Evolutionary conservation across 1,140 invertebrate genomes (phyloP).

Genomic region (Bombus waltoni): DNA sequence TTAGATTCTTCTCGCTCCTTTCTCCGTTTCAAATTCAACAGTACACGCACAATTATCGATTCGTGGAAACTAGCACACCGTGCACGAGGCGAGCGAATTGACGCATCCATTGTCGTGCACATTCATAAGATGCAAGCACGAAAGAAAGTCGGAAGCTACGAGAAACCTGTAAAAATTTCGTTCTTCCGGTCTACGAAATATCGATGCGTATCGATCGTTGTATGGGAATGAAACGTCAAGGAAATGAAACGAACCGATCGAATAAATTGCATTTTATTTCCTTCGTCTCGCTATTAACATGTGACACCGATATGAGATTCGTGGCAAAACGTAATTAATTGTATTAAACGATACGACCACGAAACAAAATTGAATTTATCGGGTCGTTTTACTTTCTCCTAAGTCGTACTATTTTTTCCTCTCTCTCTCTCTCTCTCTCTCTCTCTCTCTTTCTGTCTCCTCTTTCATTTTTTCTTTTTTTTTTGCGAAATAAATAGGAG

Average conservation of each 20-base stretch:
- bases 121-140: neutral
- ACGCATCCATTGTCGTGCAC: neutral
- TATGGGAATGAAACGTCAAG: neutral
- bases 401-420: neutral
- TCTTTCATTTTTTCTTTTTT: neutral
- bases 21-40: conserved; percentile 11
- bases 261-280: conserved; percentile 25
- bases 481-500: neutral
- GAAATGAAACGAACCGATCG: neutral
- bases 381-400: neutral
- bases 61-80: conserved; percentile 23
- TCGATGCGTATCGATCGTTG: neutral
- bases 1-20: neutral
- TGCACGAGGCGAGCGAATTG: conserved; percentile 22
- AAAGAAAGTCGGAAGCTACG: neutral
- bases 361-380: conserved; percentile 7
- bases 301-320: neutral
- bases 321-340: neutral
- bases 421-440: accelerated
- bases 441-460: neutral
- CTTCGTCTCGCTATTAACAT: conserved; percentile 25
- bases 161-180: neutral
- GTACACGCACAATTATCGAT: conserved; percentile 39
- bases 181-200: neutral
- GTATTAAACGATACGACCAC: too few relatives aligned